Evolutionary conservation across 1,140 invertebrate genomes (phyloP).

Genomic region (Lucilia sericata): DNA sequence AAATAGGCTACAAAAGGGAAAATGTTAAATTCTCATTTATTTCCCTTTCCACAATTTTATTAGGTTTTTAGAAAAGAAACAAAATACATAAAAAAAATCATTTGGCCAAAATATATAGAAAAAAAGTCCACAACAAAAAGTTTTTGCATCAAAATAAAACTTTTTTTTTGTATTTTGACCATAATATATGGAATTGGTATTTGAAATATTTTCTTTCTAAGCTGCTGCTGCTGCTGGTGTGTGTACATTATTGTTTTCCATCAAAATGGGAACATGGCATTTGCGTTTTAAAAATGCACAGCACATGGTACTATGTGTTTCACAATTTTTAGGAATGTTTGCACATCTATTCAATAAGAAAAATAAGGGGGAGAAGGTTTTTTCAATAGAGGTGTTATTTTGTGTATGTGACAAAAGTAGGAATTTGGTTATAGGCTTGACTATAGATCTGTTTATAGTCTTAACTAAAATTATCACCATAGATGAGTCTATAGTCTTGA

Average conservation of each 20-base stretch:
- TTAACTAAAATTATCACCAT: no score
- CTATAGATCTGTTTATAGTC: no score
- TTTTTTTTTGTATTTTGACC: not conserved
- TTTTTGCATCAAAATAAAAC: not conserved
- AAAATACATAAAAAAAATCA: not conserved
- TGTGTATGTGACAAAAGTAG: no score
- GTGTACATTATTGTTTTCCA: not conserved
- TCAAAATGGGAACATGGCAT: not conserved
- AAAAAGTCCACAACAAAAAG: not conserved
- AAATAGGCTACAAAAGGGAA: not conserved
- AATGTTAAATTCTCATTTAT: slow-evolving; percentile 3
- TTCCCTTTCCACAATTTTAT: not conserved
- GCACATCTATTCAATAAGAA: not conserved
- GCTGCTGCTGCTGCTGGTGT: not conserved
- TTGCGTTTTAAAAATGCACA: not conserved
- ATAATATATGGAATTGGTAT: slow-evolving; percentile 12
- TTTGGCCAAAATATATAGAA: no score
- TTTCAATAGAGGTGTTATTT: not conserved
- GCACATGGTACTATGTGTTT: not conserved
- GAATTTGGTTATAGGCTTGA: no score
- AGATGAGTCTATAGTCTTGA: no score
- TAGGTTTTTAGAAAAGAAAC: not conserved
- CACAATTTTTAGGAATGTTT: not conserved
- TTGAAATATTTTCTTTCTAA: slow-evolving; percentile 12
- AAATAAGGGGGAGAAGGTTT: not conserved